A percentile compares a stretch with the other conserved stretches of the same genome.
Evolutionary conservation across 2,888 invertebrate species (phyloP).

Genomic region (Masnerella sp.): DNA sequence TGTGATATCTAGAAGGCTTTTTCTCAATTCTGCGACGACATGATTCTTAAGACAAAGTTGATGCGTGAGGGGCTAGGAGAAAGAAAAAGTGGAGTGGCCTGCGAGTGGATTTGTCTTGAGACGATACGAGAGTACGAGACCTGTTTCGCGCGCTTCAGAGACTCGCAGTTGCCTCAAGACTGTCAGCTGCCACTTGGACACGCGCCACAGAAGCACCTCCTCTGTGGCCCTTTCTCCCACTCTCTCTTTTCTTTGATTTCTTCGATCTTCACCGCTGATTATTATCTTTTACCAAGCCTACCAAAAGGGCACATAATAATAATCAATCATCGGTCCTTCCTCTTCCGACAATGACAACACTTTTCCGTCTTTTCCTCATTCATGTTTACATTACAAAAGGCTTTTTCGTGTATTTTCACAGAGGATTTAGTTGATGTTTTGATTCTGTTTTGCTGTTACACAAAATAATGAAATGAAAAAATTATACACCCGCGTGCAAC

Average conservation of each 20-base stretch:
- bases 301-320: conserved; percentile 25
- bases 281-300: conserved; percentile 35
- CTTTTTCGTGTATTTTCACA: too few relatives aligned
- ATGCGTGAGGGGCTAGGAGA: conserved; percentile 21
- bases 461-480: too few relatives aligned
- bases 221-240: conserved; percentile 27
- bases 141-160: conserved; percentile 45
- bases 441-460: too few relatives aligned
- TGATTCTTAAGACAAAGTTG: conserved; percentile 23
- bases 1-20: conserved; percentile 16
- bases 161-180: conserved; percentile 59
- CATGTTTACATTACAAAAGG: too few relatives aligned
- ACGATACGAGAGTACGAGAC: conserved; percentile 15
- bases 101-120: conserved; percentile 55
- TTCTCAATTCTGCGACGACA: conserved; percentile 11
- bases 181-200: conserved; percentile 75
- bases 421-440: too few relatives aligned
- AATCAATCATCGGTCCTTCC: conserved; percentile 22
- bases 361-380: conserved; percentile 6
- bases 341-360: too few relatives aligned
- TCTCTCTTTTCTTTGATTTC: conserved; percentile 52
- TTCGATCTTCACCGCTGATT: conserved; percentile 35
- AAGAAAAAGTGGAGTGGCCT: conserved; percentile 40
- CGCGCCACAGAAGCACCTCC: conserved; percentile 70
- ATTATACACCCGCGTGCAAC: too few relatives aligned